Evolutionary conservation across 2,888 invertebrate genomes (phyloP).

Genomic region (Venusia cambrica): DNA sequence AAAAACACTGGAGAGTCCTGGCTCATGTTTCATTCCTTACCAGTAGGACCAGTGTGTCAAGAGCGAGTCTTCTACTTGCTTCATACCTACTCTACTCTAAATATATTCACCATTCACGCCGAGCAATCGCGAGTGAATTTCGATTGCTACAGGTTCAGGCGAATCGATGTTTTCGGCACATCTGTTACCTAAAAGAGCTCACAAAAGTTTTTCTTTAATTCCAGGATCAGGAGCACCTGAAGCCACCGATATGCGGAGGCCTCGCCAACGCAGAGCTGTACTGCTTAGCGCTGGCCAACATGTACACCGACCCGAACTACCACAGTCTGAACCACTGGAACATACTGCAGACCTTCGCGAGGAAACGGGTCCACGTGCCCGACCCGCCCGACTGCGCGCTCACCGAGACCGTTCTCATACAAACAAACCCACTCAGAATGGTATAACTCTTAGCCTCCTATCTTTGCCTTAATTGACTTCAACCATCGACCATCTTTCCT

Average conservation of each 20-base stretch:
- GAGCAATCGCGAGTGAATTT: no score
- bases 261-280: slow-evolving; percentile 97
- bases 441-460: slow-evolving; percentile 77
- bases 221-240: slow-evolving; percentile 95
- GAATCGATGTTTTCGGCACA: no score
- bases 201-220: slow-evolving; percentile 36
- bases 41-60: no score
- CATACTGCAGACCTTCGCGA: slow-evolving; percentile 94
- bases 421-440: slow-evolving; percentile 96
- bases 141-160: no score
- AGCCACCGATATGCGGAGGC: slow-evolving; percentile 94
- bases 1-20: no score
- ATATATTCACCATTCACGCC: no score
- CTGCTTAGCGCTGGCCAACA: slow-evolving; percentile 95
- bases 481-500: no score
- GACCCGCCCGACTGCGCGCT: slow-evolving; percentile 93
- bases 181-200: no score
- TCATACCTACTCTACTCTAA: no score
- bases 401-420: slow-evolving; percentile 97
- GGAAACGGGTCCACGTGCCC: slow-evolving; percentile 93
- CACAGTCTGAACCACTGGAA: slow-evolving; percentile 97
- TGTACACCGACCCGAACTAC: slow-evolving; percentile 98
- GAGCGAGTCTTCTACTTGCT: no score
- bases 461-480: no score
- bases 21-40: no score